These are phyloP conservation scores for Coluber constrictor DNA, from an alignment of 2,797 vertebrate species.

Conservation along the genomic window DNA sequence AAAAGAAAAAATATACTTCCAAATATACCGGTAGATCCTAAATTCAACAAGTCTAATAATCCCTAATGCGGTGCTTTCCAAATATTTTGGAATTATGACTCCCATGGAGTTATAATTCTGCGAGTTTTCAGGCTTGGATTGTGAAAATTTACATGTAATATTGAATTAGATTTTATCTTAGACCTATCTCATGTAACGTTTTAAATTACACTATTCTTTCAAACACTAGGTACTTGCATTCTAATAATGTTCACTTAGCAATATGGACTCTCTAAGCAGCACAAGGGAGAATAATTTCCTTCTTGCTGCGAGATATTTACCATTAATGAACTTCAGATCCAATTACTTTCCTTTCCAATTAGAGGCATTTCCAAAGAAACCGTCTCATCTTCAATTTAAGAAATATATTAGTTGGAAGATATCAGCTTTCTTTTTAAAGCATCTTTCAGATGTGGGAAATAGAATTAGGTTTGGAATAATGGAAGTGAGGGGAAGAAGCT, in stretches of 20 bases:
- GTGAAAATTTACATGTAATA: not conserved
- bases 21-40: not conserved
- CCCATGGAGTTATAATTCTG: too few species aligned
- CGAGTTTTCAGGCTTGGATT: not conserved
- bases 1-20: not conserved
- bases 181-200: not conserved
- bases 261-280: not conserved
- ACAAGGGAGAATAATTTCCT: not conserved
- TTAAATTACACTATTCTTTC: not conserved
- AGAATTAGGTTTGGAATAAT: not conserved
- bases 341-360: not conserved
- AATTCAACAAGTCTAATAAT: not conserved
- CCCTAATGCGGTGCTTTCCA: not conserved
- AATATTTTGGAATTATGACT: not conserved
- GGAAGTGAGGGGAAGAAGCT: not conserved
- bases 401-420: conserved; percentile 1
- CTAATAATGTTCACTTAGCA: not conserved
- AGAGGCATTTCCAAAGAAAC: not conserved
- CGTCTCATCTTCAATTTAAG: not conserved
- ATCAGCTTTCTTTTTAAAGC: not conserved
- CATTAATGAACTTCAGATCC: not conserved
- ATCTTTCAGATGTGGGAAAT: not conserved
- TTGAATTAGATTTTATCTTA: not conserved
- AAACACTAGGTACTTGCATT: not conserved
- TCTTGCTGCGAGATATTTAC: not conserved